Conservation (phyloP, 1,140 invertebrate genomes). For the Panagrolaimus sp. region DNA sequence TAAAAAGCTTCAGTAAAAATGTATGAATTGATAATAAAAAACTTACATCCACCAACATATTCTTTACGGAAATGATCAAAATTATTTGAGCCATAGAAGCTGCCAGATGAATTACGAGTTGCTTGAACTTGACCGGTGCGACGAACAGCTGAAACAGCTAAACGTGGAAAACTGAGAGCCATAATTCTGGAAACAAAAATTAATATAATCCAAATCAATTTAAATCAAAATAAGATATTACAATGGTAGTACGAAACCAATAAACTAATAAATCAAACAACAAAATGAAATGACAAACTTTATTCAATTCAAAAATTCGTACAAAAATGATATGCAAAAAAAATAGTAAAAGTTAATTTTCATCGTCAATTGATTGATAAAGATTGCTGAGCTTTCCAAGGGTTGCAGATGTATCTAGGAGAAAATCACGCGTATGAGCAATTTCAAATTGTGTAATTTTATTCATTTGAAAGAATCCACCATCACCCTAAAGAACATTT, state of each 20-base stretch:
- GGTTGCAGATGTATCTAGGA: constrained; percentile 68
- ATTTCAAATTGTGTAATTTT: constrained; percentile 87
- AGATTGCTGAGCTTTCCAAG: constrained; percentile 62
- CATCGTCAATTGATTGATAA: no score
- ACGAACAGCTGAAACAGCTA: background rate
- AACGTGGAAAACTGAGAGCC: background rate
- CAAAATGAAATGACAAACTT: background rate
- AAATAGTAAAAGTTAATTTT: no score
- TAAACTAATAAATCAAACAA: background rate
- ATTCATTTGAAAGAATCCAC: constrained; percentile 67
- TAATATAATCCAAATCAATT: no score
- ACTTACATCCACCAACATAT: background rate
- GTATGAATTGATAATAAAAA: no score
- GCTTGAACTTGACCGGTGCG: constrained; percentile 6
- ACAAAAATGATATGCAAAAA: no score
- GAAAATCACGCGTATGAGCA: constrained; percentile 76
- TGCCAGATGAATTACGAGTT: constrained; percentile 27
- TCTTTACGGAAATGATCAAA: constrained; percentile 29
- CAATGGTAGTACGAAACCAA: background rate
- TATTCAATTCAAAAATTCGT: no score
- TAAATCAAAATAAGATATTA: constrained; percentile 7
- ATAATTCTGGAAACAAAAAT: background rate
- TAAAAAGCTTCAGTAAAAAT: no score
- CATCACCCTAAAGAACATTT: no score
- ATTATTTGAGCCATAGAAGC: constrained; percentile 28